Conservation (phyloP, 1,140 invertebrate species). For the Planococcus citri region DNA sequence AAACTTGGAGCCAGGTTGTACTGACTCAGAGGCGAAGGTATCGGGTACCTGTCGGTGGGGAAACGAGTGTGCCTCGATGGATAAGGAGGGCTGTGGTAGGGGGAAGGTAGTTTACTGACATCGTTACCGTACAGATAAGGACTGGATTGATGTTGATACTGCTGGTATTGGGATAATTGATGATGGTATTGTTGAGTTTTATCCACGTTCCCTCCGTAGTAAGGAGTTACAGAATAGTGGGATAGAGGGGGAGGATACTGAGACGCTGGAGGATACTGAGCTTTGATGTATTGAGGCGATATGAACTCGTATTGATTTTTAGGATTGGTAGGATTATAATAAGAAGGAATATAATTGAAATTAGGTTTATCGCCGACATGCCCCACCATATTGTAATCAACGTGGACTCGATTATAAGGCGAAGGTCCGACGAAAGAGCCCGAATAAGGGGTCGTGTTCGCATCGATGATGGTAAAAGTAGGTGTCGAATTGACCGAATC, state of each 20-base stretch:
- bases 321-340: background rate
- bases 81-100: constrained; percentile 1
- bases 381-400: background rate
- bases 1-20: background rate
- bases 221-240: background rate
- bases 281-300: no score
- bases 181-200: background rate
- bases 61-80: background rate
- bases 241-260: no score
- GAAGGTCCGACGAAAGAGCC: background rate
- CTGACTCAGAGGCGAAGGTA: background rate
- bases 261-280: no score
- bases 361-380: background rate
- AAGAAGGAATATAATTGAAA: background rate
- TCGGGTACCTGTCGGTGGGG: background rate
- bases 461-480: background rate
- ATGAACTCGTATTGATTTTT: background rate
- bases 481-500: background rate
- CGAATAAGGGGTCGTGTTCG: background rate
- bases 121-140: background rate
- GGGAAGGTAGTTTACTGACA: background rate
- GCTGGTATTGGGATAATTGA: background rate
- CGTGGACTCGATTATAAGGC: background rate
- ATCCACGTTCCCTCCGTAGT: background rate
- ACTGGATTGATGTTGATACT: background rate